Base-by-base conservation (phyloP, 1,140 invertebrate species). In the Leptinotarsa lineolata region DNA sequence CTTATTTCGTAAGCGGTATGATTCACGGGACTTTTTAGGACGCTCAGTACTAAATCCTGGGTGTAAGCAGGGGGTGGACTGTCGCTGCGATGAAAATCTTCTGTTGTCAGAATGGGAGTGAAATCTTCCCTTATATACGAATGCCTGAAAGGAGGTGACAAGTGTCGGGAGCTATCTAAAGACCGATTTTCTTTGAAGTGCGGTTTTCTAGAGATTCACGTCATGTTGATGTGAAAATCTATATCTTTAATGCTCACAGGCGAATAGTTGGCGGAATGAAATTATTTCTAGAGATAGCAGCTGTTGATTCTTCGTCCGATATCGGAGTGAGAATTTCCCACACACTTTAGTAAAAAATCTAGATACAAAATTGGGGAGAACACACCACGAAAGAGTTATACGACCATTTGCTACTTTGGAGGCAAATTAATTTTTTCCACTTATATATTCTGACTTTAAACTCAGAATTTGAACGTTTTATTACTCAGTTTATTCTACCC, bases 21-120 rank as follows among this genome's bases (percentile, higher is more conserved):
- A 77, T 85, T 86, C 20, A 89, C 81, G 1, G 88, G 88, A 69
- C 88, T 86, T 76, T 89, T 89, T 6, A 89, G 83, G 18, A 90
- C 89, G 77, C 88, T 89, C 59, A 90, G 82, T 8, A 90, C 86
- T 65, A 90, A 81, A 79, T 89, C 88, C 72, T 89, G 88, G 13
- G 58, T 15, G 44, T 59, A 61, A 30, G 24, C 54, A n/a, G 58
- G 69, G 15, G 69, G 69, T 2, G 18, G 24, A 30, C n/a, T 18
- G 54, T 46, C 60, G 13, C 48, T 66, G 71, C 45, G 54, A 39
- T 39, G 30, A 39, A 39, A 39, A 63, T 71, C 69, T 16, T 63
- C 58, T 58, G n/a, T 39, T 45, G 63, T 48, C 20, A 48, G 30
- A 21, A 30, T 69, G 20, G 24, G 44, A 18, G 63, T 59, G 15